A percentile compares a stretch with the other conserved stretches of the same genome.
Evolutionary conservation across 2,888 invertebrate species (phyloP).

Genomic region (Halocaridina rubra): DNA sequence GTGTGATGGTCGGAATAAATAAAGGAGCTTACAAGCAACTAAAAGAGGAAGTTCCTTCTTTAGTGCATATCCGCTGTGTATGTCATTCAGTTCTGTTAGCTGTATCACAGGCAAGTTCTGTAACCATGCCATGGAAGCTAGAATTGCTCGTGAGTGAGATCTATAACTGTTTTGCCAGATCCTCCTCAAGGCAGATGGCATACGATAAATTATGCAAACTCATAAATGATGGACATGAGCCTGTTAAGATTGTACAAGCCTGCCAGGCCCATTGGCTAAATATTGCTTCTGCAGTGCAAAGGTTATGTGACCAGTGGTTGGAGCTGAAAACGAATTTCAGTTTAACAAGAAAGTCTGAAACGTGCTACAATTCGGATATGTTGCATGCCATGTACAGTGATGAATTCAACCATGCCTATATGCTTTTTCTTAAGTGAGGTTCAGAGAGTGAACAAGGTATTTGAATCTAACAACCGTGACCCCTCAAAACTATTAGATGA

Average conservation of each 20-base stretch:
- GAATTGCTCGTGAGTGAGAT: not conserved
- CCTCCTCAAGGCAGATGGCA: conserved; percentile 11
- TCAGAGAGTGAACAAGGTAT: conserved; percentile 26
- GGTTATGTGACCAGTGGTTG: not conserved
- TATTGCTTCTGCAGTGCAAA: conserved; percentile 22
- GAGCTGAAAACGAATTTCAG: conserved; percentile 21
- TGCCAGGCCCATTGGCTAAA: conserved; percentile 31
- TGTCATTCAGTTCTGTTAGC: not conserved
- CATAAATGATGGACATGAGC: conserved; percentile 15
- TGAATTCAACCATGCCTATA: not conserved
- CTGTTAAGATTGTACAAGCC: not conserved
- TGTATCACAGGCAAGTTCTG: not conserved
- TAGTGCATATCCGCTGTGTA: not conserved
- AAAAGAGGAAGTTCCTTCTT: not conserved
- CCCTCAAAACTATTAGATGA: not conserved
- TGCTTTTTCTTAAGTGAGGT: conserved; percentile 9
- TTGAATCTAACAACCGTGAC: conserved; percentile 13
- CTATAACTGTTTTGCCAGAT: not conserved
- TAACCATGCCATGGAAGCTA: not conserved
- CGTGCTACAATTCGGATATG: conserved; percentile 23
- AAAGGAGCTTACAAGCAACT: too few species aligned
- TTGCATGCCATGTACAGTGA: conserved; percentile 18
- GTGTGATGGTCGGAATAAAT: too few species aligned
- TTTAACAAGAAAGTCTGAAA: not conserved
- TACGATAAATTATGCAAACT: not conserved